phyloP scores from a whole-genome alignment of 2,888 invertebrate genomes.

The Sericinus montela region DNA sequence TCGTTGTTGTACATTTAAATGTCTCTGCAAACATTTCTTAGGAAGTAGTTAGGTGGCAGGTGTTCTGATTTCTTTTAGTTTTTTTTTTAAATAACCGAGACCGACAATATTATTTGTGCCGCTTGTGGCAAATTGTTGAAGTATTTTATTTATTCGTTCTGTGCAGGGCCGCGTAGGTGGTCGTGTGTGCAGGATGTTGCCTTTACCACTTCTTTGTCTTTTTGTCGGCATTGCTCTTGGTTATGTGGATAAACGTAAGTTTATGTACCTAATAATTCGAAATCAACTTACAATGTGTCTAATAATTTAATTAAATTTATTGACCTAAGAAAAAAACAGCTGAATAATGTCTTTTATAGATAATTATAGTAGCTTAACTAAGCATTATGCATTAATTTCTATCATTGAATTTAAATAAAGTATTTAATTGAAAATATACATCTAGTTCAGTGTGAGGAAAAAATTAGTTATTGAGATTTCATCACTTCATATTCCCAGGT shows the following conservation, averaged over 20 bases:
- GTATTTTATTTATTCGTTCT: slow-evolving; percentile 35
- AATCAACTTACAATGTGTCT: too few species aligned
- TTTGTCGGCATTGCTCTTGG: slow-evolving; percentile 46
- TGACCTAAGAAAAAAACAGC: too few species aligned
- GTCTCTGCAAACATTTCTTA: slow-evolving; percentile 14
- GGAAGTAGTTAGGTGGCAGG: slow-evolving; percentile 22
- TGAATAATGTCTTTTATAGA: too few species aligned
- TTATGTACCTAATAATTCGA: background rate
- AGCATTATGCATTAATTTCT: too few species aligned
- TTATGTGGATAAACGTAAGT: slow-evolving; percentile 54
- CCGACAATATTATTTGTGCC: slow-evolving; percentile 5
- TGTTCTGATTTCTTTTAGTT: slow-evolving; percentile 21
- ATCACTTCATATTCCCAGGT: too few species aligned
- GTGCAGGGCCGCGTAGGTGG: slow-evolving; percentile 32
- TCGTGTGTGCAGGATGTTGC: slow-evolving; percentile 43
- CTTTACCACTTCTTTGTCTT: slow-evolving; percentile 39
- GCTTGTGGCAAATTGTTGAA: slow-evolving; percentile 8
- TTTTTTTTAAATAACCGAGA: slow-evolving; percentile 3
- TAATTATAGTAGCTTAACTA: too few species aligned
- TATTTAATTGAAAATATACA: too few species aligned
- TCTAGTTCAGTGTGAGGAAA: too few species aligned
- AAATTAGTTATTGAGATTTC: too few species aligned
- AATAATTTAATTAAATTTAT: too few species aligned
- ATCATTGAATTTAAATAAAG: too few species aligned
- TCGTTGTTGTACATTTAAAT: slow-evolving; percentile 7